Evolutionary conservation across 2,888 invertebrate species (phyloP).

Genomic region (Merodon equestris): DNA sequence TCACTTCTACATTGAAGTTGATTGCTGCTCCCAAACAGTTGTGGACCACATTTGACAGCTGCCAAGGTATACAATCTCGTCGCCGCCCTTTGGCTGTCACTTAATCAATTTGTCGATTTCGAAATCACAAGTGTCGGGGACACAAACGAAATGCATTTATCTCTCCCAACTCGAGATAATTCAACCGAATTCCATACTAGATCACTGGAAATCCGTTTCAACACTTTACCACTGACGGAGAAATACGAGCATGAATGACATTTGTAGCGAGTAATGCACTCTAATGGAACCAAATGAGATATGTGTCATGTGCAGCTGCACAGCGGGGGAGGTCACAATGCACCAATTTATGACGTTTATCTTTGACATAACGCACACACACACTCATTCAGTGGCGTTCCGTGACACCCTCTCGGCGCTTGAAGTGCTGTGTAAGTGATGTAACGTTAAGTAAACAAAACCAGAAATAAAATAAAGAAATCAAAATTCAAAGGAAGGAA

Average conservation of each 20-base stretch:
- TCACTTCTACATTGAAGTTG: background rate
- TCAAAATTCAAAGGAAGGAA: slow-evolving; percentile 16
- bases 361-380: slow-evolving; percentile 7
- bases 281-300: slow-evolving; percentile 43
- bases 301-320: too few species aligned
- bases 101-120: slow-evolving; percentile 49
- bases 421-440: background rate
- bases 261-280: slow-evolving; percentile 62
- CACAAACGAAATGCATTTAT: slow-evolving; percentile 47
- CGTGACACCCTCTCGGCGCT: background rate
- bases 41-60: too few species aligned
- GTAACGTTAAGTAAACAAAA: background rate
- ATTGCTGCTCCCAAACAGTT: too few species aligned
- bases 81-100: background rate
- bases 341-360: slow-evolving; percentile 56
- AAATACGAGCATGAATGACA: slow-evolving; percentile 49
- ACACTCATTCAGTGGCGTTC: background rate
- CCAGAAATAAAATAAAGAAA: slow-evolving; percentile 17
- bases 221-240: slow-evolving; percentile 37
- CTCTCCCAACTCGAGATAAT: slow-evolving; percentile 24
- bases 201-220: slow-evolving; percentile 8
- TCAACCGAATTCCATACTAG: slow-evolving; percentile 22
- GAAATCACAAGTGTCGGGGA: slow-evolving; percentile 49
- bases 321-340: slow-evolving; percentile 6
- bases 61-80: too few species aligned